These are phyloP conservation scores for Aldrovandia affinis DNA, from an alignment of 2,797 vertebrate genomes.

Conservation along the genomic window DNA sequence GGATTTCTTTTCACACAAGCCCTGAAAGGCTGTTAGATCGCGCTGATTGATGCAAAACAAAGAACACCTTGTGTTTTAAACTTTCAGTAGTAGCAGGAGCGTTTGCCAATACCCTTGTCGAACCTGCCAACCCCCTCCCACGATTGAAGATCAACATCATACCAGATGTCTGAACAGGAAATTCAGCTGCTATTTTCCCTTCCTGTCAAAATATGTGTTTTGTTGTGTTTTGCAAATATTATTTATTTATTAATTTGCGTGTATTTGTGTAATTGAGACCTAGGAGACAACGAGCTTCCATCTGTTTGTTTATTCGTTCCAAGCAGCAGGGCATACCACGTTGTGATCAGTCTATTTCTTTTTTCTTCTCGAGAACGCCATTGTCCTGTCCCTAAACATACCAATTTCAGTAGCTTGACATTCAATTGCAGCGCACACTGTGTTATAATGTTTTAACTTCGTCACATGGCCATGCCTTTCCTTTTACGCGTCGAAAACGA, in stretches of 20 bases:
- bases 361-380: not conserved
- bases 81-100: not conserved
- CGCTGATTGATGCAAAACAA: not conserved
- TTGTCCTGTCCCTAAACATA: not conserved
- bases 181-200: conserved; percentile 21
- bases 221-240: conserved; percentile 37
- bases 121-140: not conserved
- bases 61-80: conserved; percentile 18
- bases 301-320: conserved; percentile 34
- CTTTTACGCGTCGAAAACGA: not conserved
- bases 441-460: not conserved
- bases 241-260: conserved; percentile 41
- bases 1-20: not conserved
- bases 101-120: not conserved
- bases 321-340: conserved; percentile 23
- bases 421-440: not conserved
- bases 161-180: conserved; percentile 38
- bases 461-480: not conserved
- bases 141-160: conserved; percentile 32
- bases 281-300: conserved; percentile 34
- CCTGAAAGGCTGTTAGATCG: conserved; percentile 3
- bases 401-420: not conserved
- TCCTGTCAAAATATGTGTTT: conserved; percentile 39
- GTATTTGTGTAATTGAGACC: conserved; percentile 39
- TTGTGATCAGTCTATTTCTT: not conserved